Base-by-base conservation (phyloP, 2,113 vertebrate species). In the Pipra filicauda region DNA sequence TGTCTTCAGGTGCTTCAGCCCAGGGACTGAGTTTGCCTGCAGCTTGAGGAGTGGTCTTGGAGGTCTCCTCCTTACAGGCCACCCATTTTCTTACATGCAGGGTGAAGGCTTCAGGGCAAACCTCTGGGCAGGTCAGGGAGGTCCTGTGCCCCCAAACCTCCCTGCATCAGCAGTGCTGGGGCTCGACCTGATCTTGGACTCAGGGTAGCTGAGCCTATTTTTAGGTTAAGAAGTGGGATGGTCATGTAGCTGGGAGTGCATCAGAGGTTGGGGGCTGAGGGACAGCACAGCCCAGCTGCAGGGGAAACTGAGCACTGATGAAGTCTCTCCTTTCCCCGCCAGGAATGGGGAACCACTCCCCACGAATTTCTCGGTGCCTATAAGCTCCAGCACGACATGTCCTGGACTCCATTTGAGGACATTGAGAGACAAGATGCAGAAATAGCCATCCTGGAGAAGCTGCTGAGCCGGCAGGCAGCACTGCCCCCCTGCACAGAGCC, bases 371-470 rank as follows among this genome's bases (percentile, higher is more conserved):
- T 99, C 0, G 99, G 98, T 21, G 99, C 98, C 8, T 99, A 99
- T 95, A 99, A 99, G 89, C 99, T 99, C 17, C 99, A 99, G 64
- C 97, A 98, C 0, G 99, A 99, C 97, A 98, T 99, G 98, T 99
- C 99, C 43, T 99, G 99, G 99, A 99, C 98, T 37, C 98, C 99
- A 0, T 84, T 97, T 15, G 98, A 99, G 14, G 97, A 99, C 31
- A 96, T 98, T 24, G 98, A 98, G 92, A 98, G 98, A 88, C 98
- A 97, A 80, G 99, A 99, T 26, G 96, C 98, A 44, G 98, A 99
- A 97, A 95, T 98, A 3, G 87, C 97, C 89, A 89, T 98, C 70
- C 97, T 99, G 97, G 98, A 98, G 87, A 99, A 99, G 95, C 96
- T 99, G 31, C 93, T 99, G 64, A 99, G 93, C 97, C 98, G 97